phyloP scores from a whole-genome alignment of 2,888 invertebrate genomes.

The Harpagoxenus sublaevis region DNA sequence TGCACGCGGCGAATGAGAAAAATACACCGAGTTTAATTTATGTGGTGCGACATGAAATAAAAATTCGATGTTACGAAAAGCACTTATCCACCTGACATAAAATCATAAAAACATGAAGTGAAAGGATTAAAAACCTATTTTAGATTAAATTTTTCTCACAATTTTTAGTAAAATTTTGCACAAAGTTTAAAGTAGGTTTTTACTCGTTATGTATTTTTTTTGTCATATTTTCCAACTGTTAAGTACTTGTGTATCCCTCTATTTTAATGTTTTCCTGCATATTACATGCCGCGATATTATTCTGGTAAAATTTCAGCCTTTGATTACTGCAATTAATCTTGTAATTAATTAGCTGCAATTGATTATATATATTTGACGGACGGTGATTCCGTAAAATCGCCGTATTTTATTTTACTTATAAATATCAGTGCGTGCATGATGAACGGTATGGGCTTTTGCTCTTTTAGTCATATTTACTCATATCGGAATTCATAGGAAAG shows the following conservation, averaged over 20 bases:
- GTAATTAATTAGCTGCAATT: not conserved
- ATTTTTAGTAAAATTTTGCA: not conserved
- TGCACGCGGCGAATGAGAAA: not conserved
- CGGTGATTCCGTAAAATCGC: not conserved
- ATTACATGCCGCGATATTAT: not conserved
- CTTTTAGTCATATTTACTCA: conserved; percentile 9
- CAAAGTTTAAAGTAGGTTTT: not conserved
- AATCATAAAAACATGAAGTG: not conserved
- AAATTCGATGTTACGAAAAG: conserved; percentile 24
- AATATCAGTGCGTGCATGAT: not conserved
- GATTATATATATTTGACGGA: not conserved
- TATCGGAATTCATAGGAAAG: conserved; percentile 23
- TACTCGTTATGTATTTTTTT: not conserved
- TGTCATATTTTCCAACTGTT: not conserved
- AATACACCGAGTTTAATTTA: conserved; percentile 24
- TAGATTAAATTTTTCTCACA: not conserved
- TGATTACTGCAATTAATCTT: not conserved
- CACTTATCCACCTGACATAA: not conserved
- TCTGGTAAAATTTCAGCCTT: not conserved
- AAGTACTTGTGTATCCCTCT: not conserved
- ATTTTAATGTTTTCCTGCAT: not conserved
- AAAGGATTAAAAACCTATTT: conserved; percentile 30
- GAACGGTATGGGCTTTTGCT: not conserved
- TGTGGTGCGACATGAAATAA: conserved; percentile 1
- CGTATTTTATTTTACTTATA: not conserved